Base-by-base conservation (phyloP, 2,888 invertebrate species). In the Cephonodes hylas region DNA sequence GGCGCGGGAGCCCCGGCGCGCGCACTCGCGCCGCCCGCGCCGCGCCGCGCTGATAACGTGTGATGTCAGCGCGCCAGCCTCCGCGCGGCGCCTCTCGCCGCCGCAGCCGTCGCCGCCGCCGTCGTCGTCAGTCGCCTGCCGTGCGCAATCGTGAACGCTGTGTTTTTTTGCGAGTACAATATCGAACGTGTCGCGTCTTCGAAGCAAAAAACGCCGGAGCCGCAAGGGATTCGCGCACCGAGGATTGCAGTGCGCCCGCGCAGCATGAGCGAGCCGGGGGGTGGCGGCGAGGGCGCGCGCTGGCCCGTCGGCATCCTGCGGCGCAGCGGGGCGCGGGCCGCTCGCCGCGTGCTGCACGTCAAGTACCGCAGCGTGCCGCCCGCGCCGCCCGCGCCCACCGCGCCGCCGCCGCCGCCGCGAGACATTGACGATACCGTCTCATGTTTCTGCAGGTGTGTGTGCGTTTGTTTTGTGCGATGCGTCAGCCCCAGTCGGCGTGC, bases 361-460 rank as follows among this genome's bases (percentile, higher is more conserved):
- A 82, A 87, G 79, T 89, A 88, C 83, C 87, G 87, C 77, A 84
- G 86, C 79, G 85, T 84, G 72, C 83, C 86, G 64, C 77, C 79
- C 60, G 61, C 74, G 60, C 66, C 74, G 63, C 67, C 75, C 66
- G 71, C 73, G 48, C 76, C 89, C 76, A n/a, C 79, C 60, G 61
- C 74, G 60, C 66, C 75, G 63, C 67, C 75, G 66, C 70, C 73
- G 48, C 76, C 89, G 71, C 93, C 94, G 66, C 85, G 94, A 72
- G 94, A 95, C 70, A 83, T 95, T 73, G 95, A 96, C 83, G 94
- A 95, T 72, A 95, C 96, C 65, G 95, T 96, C 84, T 95, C 95
- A 77, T 96, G 96, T 85, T 96, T 96, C 89, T 96, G 96, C 95
- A 96, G 96, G 96, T 96, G 91, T 90, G 80, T 74, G 58, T 61